Percentiles rank a stretch among this genome's conserved stretches.
Evolutionary conservation across 37 sponge, comb jelly and placozoan species (phyloP).

Genomic region (Eunapius fragilis): DNA sequence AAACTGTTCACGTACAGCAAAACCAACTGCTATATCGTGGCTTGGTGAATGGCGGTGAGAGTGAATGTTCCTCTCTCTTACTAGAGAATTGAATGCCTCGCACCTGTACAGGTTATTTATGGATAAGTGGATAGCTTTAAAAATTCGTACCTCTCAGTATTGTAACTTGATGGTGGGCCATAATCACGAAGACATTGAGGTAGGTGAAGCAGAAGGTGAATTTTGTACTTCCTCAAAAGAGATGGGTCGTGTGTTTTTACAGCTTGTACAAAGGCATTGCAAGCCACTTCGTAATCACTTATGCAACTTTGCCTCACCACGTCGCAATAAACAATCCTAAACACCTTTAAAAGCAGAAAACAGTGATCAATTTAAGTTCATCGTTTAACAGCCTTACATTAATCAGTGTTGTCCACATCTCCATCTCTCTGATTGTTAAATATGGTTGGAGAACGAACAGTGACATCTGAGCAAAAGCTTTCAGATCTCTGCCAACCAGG

Average conservation of each 20-base stretch:
- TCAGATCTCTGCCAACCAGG: constrained; percentile 61
- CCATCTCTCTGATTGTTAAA: not conserved
- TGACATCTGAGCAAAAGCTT: constrained; percentile 35
- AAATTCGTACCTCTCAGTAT: constrained; percentile 39
- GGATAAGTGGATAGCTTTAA: not conserved
- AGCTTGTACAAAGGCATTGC: constrained; percentile 25
- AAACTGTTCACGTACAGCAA: constrained; percentile 9
- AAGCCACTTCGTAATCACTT: not conserved
- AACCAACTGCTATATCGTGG: not conserved
- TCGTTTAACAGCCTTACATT: constrained; percentile 2
- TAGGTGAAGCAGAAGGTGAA: constrained; percentile 17
- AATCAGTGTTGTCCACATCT: constrained; percentile 6
- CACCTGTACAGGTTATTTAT: not conserved
- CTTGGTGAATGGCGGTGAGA: constrained; percentile 1
- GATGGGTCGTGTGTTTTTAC: not conserved
- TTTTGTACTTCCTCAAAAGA: not conserved
- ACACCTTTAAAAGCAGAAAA: constrained; percentile 12
- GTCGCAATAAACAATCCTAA: constrained; percentile 9
- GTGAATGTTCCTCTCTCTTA: not conserved
- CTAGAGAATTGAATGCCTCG: constrained; percentile 1
- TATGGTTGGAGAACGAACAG: constrained; percentile 22
- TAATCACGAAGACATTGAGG: constrained; percentile 30
- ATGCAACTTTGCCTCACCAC: not conserved
- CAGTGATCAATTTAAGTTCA: not conserved
- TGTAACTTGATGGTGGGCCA: constrained; percentile 38